Evolutionary conservation across 2,797 vertebrate genomes (phyloP), one percentile per base, ranked within the genome.

Genomic region (Betta splendens): DNA sequence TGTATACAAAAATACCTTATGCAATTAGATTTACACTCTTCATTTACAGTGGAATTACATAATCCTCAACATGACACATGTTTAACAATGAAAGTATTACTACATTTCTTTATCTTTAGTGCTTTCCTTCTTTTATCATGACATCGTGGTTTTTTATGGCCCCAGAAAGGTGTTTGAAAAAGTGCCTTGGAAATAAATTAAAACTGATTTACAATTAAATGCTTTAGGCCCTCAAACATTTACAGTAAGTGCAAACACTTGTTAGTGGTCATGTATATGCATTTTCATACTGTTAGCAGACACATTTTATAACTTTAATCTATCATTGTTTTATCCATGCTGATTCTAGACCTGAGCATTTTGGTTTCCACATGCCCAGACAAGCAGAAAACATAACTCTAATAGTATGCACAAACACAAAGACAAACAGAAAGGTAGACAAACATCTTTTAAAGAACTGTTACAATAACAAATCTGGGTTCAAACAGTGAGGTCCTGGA

Each of bases 381-480:
- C 33, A 63, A 22, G 54, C 7, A 53, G 33, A 54, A 56, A 26
- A 73, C 21, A 64, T 38, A 25, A 53, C 46, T 12, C 67, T 53
- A 71, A 64, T 3, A 40, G 44, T 46, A 55, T 52, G 25, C 50
- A 75, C 65, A 76, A 26, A 73, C 52, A 75, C 20, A 79, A 33
- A 79, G 22, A 85, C 69, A 77, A 39, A 80, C 50, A 71, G 37
- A 81, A 82, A 81, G 70, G 61, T 70, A 83, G 56, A 73, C 51
- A 77, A 13, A 58, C 55, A 39, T n/a, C n/a, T 69, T 44, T 35
- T 33, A 16, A 43, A 60, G 47, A 63, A 54, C 20, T 40, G 20
- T 45, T 21, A 70, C 33, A 44, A 23, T 75, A 76, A 75, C 17
- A 69, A 58, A 55, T 64, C 64, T 40, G 10, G 29, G 29, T 55